Evolutionary conservation across 1,140 invertebrate species (phyloP).

Genomic region (Euborellia annulipes): DNA sequence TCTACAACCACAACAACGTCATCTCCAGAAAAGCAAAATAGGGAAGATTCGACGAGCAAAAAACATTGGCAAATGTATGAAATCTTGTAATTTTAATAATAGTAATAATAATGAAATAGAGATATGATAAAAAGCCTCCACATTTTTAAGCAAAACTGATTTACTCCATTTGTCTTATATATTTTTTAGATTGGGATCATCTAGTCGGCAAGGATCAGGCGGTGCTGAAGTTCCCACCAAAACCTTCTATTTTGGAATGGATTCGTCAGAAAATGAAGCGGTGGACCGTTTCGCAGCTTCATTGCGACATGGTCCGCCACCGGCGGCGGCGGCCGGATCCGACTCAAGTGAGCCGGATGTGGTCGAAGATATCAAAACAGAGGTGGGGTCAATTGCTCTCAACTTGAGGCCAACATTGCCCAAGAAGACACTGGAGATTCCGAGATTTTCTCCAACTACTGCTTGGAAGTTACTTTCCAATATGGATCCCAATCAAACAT

Average conservation of each 20-base stretch:
- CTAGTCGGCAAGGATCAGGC: conserved; percentile 28
- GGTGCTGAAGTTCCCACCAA: conserved; percentile 35
- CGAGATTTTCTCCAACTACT: conserved; percentile 62
- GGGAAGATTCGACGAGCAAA: background rate
- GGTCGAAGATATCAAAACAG: conserved; percentile 19
- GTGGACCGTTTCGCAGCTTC: conserved; percentile 28
- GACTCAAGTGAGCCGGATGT: conserved; percentile 31
- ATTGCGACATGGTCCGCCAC: conserved; percentile 10
- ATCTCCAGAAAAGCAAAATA: background rate
- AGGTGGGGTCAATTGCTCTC: conserved; percentile 43
- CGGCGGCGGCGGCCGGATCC: background rate
- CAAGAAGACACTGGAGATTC: conserved; percentile 53
- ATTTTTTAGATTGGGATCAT: conserved; percentile 13
- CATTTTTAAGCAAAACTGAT: too few species aligned
- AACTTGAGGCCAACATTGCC: conserved; percentile 58
- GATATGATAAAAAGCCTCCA: too few species aligned
- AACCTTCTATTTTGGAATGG: conserved; percentile 65
- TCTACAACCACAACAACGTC: too few species aligned
- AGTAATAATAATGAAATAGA: too few species aligned
- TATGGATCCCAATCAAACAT: conserved; percentile 5
- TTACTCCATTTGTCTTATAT: too few species aligned
- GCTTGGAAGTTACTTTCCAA: conserved; percentile 56
- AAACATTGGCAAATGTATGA: conserved; percentile 20
- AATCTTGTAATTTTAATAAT: conserved; percentile 4
- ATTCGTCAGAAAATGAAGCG: conserved; percentile 23